Evolutionary conservation across 2,113 vertebrate species (phyloP).

Genomic region (Gnathonemus longibarbis): DNA sequence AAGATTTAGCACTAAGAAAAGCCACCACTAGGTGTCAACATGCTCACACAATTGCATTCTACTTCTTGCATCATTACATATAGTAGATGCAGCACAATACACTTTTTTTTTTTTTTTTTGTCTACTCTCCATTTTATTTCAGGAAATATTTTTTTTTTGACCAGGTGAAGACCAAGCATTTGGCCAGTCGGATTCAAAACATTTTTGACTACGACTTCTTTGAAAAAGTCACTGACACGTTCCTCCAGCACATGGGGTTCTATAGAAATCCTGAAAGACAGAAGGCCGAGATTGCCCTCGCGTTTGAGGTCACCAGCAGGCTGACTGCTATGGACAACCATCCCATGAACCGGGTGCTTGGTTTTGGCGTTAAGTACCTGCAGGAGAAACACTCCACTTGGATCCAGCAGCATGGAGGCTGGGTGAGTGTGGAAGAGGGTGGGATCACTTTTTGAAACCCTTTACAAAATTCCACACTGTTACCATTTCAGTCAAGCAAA

Average conservation of each 20-base stretch:
- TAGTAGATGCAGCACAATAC: not conserved
- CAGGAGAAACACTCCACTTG: slow-evolving; percentile 64
- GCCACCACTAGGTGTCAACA: not conserved
- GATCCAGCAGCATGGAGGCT: slow-evolving; percentile 64
- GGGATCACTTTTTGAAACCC: not conserved
- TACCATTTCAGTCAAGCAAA: not conserved
- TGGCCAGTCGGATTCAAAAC: slow-evolving; percentile 29
- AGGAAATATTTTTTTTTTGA: not conserved
- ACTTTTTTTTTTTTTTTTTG: not conserved
- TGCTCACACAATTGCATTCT: not conserved
- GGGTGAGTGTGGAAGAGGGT: slow-evolving; percentile 57
- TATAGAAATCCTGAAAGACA: slow-evolving; percentile 22
- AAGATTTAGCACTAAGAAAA: not conserved
- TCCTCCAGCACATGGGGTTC: slow-evolving; percentile 42
- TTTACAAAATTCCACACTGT: not conserved
- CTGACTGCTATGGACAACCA: slow-evolving; percentile 58
- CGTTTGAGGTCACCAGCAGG: slow-evolving; percentile 63
- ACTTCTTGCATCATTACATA: not conserved
- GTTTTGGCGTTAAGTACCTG: slow-evolving; percentile 71
- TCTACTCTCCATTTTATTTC: not conserved
- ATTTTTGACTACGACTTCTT: slow-evolving; percentile 58
- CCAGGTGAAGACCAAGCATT: slow-evolving; percentile 50
- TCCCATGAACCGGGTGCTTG: slow-evolving; percentile 61
- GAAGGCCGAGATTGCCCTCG: slow-evolving; percentile 57
- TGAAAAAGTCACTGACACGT: slow-evolving; percentile 38